These are phyloP conservation scores for Anorthoa munda DNA, from an alignment of 2,888 invertebrate species.

Conservation along the genomic window DNA sequence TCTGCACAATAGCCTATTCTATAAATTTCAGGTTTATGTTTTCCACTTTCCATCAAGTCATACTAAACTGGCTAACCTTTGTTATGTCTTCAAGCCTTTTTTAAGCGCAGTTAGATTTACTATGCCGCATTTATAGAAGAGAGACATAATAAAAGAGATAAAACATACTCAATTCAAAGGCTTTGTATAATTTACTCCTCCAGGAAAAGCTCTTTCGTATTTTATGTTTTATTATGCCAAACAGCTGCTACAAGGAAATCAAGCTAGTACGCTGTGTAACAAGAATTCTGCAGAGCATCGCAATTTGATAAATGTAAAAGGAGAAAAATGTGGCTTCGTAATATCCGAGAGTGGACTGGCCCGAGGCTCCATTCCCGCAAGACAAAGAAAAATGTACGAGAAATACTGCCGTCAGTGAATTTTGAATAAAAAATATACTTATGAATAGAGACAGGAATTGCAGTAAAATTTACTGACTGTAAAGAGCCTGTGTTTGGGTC, in stretches of 20 bases:
- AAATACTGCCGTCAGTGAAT: constrained; percentile 37
- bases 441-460: not conserved
- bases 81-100: not conserved
- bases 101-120: not conserved
- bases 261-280: constrained; percentile 2
- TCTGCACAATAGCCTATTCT: too few relatives aligned
- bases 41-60: too few relatives aligned
- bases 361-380: constrained; percentile 20
- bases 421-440: constrained; percentile 25
- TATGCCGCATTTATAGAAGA: not conserved
- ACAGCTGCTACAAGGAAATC: constrained; percentile 25
- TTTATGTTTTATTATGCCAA: constrained; percentile 22
- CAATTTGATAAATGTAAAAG: constrained; percentile 57
- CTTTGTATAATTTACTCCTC: not conserved
- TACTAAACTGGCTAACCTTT: too few relatives aligned
- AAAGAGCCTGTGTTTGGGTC: not conserved
- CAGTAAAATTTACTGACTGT: not conserved
- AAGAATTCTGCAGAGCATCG: constrained; percentile 11
- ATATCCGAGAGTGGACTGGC: constrained; percentile 51
- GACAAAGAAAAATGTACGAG: constrained; percentile 50
- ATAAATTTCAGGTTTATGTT: too few relatives aligned
- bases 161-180: not conserved
- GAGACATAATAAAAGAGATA: not conserved
- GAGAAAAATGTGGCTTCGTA: constrained; percentile 49
- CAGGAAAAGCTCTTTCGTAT: not conserved